These are phyloP conservation scores for Melikaiella ostensackeni DNA, from an alignment of 2,888 invertebrate genomes.

Conservation along the genomic window DNA sequence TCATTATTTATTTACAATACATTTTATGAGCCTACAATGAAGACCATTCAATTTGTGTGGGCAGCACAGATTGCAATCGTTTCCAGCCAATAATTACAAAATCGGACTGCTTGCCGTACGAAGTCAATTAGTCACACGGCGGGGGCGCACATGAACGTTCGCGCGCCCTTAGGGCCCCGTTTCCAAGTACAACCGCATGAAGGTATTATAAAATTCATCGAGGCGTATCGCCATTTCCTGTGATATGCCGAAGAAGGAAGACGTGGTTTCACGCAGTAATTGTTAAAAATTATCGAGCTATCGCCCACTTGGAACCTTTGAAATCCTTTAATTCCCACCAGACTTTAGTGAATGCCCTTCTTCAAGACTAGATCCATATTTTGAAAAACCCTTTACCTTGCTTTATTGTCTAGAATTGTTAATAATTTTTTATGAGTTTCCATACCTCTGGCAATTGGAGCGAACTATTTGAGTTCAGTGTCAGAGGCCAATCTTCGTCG, in stretches of 20 bases:
- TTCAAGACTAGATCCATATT: neutral
- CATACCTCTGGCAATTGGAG: neutral
- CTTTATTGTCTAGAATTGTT: neutral
- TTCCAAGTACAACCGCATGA: slow-evolving; percentile 50
- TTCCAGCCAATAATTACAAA: slow-evolving; percentile 66
- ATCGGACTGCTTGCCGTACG: slow-evolving; percentile 60
- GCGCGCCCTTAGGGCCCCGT: slow-evolving; percentile 52
- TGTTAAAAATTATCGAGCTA: slow-evolving; percentile 61
- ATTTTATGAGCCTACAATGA: slow-evolving; percentile 33
- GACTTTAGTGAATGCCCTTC: slow-evolving; percentile 2
- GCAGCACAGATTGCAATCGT: slow-evolving; percentile 59
- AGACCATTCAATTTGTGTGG: slow-evolving; percentile 41
- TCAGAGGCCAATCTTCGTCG: slow-evolving; percentile 2
- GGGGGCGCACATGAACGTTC: slow-evolving; percentile 54
- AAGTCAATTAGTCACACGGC: slow-evolving; percentile 69
- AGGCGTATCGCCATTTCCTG: slow-evolving; percentile 58
- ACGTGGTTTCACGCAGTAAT: slow-evolving; percentile 47
- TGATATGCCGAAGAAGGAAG: slow-evolving; percentile 42
- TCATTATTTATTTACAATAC: neutral
- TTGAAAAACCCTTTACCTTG: neutral
- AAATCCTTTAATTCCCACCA: slow-evolving; percentile 12
- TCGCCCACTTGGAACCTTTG: slow-evolving; percentile 51
- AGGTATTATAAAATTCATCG: slow-evolving; percentile 45
- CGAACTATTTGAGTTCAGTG: neutral
- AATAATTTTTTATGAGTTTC: neutral